phyloP scores from a whole-genome alignment of 2,113 vertebrate genomes.

The Odontesthes bonariensis region DNA sequence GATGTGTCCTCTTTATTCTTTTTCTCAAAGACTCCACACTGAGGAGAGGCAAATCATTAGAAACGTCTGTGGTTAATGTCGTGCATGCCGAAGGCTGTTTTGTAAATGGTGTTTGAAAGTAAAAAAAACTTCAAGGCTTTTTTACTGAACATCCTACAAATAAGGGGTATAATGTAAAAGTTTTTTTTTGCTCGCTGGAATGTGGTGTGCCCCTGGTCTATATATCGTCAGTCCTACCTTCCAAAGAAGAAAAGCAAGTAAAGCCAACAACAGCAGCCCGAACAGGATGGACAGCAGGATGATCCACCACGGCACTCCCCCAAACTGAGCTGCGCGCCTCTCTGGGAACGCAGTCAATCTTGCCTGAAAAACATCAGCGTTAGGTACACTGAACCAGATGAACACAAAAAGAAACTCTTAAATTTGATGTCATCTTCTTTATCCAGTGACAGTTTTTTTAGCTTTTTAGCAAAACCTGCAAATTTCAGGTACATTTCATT shows the following conservation, averaged over 20 bases:
- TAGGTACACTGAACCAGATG: too few species aligned
- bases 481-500: too few species aligned
- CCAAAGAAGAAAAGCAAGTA: constrained; percentile 93
- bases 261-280: constrained; percentile 89
- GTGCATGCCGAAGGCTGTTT: constrained; percentile 7
- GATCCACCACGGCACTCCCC: constrained; percentile 94
- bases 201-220: not conserved
- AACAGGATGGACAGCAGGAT: constrained; percentile 91
- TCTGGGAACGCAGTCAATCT: constrained; percentile 92
- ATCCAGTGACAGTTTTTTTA: too few species aligned
- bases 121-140: not conserved
- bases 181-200: not conserved
- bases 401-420: too few species aligned
- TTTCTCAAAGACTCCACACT: constrained; percentile 99
- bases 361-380: constrained; percentile 76
- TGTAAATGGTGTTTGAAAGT: not conserved
- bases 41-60: constrained; percentile 88
- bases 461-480: too few species aligned
- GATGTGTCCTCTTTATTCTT: constrained; percentile 92
- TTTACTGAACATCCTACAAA: not conserved
- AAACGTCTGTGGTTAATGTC: constrained; percentile 77
- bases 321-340: constrained; percentile 81
- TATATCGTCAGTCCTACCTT: constrained; percentile 85
- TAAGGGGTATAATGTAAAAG: not conserved
- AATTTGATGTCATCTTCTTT: too few species aligned